Base-by-base conservation (phyloP, 2,888 invertebrate species). In the Andrena haemorrhoa region DNA sequence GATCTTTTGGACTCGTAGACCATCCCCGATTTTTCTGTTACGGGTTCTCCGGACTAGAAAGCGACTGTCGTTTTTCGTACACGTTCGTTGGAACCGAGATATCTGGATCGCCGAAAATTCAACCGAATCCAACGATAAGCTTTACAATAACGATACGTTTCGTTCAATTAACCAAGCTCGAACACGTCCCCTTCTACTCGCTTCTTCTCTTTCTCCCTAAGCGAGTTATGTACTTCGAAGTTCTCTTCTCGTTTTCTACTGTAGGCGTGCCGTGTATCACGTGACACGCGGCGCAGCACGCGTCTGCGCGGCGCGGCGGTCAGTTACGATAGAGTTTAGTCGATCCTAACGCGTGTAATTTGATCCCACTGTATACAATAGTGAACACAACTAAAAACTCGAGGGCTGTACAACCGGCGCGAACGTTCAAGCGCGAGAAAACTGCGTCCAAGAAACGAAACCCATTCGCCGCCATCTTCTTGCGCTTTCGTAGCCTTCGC, bases 331-430 rank as follows among this genome's bases (percentile, higher is more conserved):
- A 75, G 72, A 79, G 58, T 23, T 83, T 80, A 87, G 73, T 81
- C 80, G 85, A 78, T 70, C 82, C 88, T 89, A 89, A 91, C 90
- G 90, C 89, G 47, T 78, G 87, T 89, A 88, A 89, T 91, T 92
- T 92, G 92, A 91, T 92, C 92, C 92, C 92, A 86, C 89, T 88
- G 90, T 91, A 91, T 91, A 91, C 86, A 90, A 78, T 88, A 92
- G 90, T 91, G 92, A 92, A 92, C 90, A 90, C 89, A 91, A 91
- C 90, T 90, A 89, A 90, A 88, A 89, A 89, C 85, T 79, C 86
- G 86, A 89, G 86, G 87, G 60, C 89, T 92, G 89, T 91, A 91
- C 90, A 90, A 85, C 49, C 31, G 66, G 26, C 29, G 31, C 5
- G 49, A 68, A 56, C 26, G 23, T 72, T 47, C 35, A 10, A 56